Evolutionary conservation across 1,140 invertebrate species (phyloP).

Genomic region (Pinna nobilis): DNA sequence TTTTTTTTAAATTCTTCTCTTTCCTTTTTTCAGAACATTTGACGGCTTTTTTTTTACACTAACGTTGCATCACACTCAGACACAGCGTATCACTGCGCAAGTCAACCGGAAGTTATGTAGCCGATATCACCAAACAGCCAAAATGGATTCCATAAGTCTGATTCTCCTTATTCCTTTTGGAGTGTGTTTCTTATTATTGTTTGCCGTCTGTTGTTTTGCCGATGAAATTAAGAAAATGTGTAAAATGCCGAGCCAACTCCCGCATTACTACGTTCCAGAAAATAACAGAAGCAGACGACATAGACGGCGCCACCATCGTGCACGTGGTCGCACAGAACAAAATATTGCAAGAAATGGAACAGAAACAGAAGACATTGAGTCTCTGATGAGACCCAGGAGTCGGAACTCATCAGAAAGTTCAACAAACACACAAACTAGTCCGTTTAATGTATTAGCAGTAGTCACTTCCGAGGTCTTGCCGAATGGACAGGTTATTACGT

Average conservation of each 20-base stretch:
- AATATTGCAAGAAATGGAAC: too few species aligned
- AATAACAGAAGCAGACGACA: neutral
- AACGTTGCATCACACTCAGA: too few species aligned
- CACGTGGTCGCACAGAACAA: neutral
- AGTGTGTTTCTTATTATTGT: conserved; percentile 51
- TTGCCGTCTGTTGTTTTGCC: conserved; percentile 56
- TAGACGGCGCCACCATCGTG: neutral
- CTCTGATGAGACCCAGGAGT: conserved; percentile 22
- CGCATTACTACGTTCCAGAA: conserved; percentile 32
- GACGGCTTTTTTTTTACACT: too few species aligned
- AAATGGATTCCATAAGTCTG: conserved; percentile 52
- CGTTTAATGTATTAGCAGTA: conserved; percentile 21
- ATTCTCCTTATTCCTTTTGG: conserved; percentile 54
- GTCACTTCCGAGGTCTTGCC: conserved; percentile 19
- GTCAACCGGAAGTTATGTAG: too few species aligned
- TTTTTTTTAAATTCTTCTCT: too few species aligned
- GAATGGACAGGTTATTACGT: conserved; percentile 26
- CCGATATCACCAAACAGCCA: too few species aligned
- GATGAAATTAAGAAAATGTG: conserved; percentile 58
- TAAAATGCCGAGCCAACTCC: conserved; percentile 50
- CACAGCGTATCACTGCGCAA: too few species aligned
- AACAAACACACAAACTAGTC: conserved; percentile 6
- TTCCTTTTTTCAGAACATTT: too few species aligned
- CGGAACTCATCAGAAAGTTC: conserved; percentile 34
- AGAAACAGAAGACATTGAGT: conserved; percentile 14